Percentiles rank a stretch among this genome's conserved stretches.
phyloP scores from a whole-genome alignment of 2,797 vertebrate genomes.

The Squalus acanthias region DNA sequence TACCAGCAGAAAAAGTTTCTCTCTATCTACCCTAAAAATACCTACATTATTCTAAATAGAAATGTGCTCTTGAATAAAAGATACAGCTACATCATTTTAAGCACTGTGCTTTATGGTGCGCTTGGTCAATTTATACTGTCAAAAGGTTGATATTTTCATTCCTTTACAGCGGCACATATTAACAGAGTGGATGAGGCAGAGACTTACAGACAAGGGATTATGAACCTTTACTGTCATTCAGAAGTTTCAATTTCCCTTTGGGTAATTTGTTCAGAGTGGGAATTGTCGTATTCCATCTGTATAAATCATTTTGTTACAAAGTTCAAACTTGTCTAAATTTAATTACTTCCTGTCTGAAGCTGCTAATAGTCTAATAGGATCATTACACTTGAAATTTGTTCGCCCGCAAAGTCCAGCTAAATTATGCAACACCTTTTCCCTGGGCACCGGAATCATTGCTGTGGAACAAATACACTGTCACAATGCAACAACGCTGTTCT shows the following conservation, averaged over 20 bases:
- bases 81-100: background rate
- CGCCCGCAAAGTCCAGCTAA: background rate
- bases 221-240: background rate
- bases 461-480: conserved; percentile 1
- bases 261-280: background rate
- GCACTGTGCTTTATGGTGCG: background rate
- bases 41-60: background rate
- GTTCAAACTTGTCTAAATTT: background rate
- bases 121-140: background rate
- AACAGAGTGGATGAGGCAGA: background rate
- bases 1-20: background rate
- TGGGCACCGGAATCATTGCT: background rate
- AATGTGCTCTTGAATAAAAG: background rate
- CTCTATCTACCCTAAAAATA: background rate
- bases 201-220: background rate
- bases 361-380: background rate
- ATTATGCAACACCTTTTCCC: conserved; percentile 2
- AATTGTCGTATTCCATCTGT: background rate
- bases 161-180: background rate
- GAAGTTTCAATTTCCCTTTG: background rate
- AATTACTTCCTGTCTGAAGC: background rate
- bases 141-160: background rate
- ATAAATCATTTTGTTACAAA: background rate
- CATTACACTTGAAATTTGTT: background rate
- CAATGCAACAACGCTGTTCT: background rate